Conservation (phyloP, 2,113 vertebrate genomes). For the Malurus alboscapulatus region DNA sequence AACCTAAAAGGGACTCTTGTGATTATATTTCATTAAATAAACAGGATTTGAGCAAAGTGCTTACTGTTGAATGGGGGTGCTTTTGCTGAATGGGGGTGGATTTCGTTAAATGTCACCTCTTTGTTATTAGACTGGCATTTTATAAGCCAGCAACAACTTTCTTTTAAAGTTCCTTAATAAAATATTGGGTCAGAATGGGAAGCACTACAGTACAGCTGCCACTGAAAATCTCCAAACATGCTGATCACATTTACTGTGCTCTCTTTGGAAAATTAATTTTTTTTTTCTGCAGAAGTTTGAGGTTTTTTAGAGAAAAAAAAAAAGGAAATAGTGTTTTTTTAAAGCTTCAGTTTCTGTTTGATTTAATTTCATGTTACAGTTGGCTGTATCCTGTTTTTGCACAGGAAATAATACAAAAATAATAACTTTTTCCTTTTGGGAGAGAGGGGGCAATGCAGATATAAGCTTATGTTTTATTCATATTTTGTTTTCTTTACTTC, state of each 20-base stretch:
- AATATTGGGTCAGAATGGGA: not conserved
- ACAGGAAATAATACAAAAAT: not conserved
- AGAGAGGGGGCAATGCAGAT: not conserved
- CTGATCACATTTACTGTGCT: not conserved
- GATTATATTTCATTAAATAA: not conserved
- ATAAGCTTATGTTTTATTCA: conserved; percentile 15
- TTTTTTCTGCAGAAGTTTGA: not conserved
- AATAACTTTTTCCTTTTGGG: not conserved
- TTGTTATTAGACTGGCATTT: conserved; percentile 40
- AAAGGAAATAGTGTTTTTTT: not conserved
- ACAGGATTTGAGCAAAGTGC: not conserved
- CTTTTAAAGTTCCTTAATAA: not conserved
- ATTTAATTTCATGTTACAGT: not conserved
- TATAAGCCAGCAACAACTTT: conserved; percentile 14
- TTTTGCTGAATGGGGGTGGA: not conserved
- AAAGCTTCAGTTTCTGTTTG: not conserved
- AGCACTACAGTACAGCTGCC: not conserved
- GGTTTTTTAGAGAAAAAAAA: not conserved
- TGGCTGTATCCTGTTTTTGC: not conserved
- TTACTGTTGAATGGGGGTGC: not conserved
- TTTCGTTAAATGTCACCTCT: conserved; percentile 47
- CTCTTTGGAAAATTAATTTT: not conserved
- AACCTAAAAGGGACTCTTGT: not conserved
- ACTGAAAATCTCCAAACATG: not conserved
- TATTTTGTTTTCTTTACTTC: conserved; percentile 33